Evolutionary conservation across 2,113 vertebrate species (phyloP).

Genomic region (Ibidorhyncha struthersii): DNA sequence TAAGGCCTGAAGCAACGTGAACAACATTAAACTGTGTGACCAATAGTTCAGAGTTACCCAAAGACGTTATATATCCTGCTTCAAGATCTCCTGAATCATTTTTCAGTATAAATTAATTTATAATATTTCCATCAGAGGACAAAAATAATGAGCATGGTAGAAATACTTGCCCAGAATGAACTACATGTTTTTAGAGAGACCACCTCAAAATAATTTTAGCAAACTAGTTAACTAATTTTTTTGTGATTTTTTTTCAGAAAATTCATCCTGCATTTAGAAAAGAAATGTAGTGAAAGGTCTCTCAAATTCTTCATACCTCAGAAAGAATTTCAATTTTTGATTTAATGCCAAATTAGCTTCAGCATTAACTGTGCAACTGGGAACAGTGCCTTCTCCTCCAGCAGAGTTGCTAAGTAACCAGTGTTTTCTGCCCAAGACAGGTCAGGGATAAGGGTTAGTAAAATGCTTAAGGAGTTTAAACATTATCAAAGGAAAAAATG

Average conservation of each 20-base stretch:
- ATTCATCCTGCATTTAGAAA: background rate
- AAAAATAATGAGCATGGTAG: background rate
- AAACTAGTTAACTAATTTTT: background rate
- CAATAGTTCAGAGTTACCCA: background rate
- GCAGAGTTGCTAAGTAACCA: conserved; percentile 45
- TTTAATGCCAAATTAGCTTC: conserved; percentile 28
- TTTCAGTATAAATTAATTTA: background rate
- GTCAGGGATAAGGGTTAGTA: background rate
- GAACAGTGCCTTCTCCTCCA: background rate
- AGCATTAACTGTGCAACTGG: background rate
- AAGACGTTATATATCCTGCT: background rate
- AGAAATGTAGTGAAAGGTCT: background rate
- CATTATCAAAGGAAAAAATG: background rate
- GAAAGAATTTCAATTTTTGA: conserved; percentile 10
- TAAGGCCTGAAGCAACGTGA: background rate
- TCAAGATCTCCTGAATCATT: background rate
- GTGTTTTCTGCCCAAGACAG: background rate
- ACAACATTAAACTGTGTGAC: background rate
- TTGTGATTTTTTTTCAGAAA: background rate
- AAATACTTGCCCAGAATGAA: background rate
- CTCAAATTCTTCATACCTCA: background rate
- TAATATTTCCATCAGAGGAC: background rate
- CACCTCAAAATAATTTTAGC: background rate
- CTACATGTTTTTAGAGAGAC: background rate
- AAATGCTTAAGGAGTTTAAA: background rate